phyloP scores from a whole-genome alignment of 2,888 invertebrate species.

The Heteromyza rotundicornis region DNA sequence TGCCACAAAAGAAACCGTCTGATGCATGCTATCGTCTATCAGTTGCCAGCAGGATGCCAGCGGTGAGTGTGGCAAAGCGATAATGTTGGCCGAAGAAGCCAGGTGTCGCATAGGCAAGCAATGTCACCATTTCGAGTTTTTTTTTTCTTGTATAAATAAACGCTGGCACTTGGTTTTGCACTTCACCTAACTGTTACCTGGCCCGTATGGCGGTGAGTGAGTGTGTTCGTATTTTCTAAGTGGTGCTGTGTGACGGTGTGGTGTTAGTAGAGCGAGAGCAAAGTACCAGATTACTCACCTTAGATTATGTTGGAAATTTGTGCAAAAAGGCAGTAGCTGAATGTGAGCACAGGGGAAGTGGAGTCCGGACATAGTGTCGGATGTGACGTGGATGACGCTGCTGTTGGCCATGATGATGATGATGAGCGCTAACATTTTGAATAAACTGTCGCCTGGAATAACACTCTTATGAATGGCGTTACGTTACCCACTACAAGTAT shows the following conservation, averaged over 20 bases:
- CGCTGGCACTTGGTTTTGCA: neutral
- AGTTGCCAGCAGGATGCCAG: neutral
- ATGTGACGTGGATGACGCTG: too few species aligned
- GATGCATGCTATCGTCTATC: constrained; percentile 2
- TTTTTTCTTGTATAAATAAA: neutral
- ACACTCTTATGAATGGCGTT: too few species aligned
- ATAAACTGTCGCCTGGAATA: too few species aligned
- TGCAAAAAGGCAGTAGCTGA: neutral
- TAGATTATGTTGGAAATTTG: constrained; percentile 22
- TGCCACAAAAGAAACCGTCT: neutral
- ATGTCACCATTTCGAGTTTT: neutral
- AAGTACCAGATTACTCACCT: constrained; percentile 30
- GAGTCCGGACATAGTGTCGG: too few species aligned
- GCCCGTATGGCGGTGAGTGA: neutral
- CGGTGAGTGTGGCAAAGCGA: neutral
- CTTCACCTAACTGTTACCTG: too few species aligned
- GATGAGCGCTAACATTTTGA: too few species aligned
- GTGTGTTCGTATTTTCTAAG: neutral
- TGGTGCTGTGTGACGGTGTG: too few species aligned
- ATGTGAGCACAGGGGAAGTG: too few species aligned
- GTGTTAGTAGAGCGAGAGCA: constrained; percentile 3
- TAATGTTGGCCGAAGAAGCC: neutral
- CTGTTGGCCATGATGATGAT: too few species aligned
- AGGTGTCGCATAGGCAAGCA: neutral
- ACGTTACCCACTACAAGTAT: too few species aligned